These are phyloP conservation scores for Megalurothrips usitatus DNA, from an alignment of 2,888 invertebrate species.

Conservation along the genomic window DNA sequence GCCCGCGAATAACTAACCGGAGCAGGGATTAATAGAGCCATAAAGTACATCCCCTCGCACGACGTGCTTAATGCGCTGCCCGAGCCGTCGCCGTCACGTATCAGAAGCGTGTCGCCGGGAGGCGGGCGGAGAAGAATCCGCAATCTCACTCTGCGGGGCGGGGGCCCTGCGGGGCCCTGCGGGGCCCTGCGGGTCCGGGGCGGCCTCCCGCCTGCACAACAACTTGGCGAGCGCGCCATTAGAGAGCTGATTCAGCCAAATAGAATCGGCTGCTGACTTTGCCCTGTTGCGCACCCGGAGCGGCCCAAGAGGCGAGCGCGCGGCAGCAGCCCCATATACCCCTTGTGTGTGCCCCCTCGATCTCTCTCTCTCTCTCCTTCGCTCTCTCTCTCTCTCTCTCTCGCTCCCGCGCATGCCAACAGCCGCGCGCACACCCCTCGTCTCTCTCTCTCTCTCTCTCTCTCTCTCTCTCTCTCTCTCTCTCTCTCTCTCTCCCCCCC, in stretches of 20 bases:
- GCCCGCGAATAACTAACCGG: background rate
- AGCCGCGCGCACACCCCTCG: background rate
- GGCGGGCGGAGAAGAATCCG: background rate
- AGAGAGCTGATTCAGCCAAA: background rate
- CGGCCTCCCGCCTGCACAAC: background rate
- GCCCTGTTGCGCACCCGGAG: slow-evolving; percentile 3
- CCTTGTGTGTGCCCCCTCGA: background rate
- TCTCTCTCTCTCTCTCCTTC: background rate
- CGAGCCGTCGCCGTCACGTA: too few relatives aligned
- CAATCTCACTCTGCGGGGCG: background rate
- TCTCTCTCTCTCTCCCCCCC: background rate
- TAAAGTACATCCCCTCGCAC: background rate
- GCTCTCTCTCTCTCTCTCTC: background rate
- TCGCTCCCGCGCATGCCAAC: too few relatives aligned
- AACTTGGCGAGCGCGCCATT: slow-evolving; percentile 10
- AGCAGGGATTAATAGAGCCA: background rate
- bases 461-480: too few relatives aligned
- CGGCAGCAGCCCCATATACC: background rate
- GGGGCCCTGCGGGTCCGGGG: background rate
- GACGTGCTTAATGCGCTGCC: too few relatives aligned
- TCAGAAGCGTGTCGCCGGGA: too few relatives aligned
- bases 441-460: background rate
- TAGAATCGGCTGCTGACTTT: background rate
- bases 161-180: background rate
- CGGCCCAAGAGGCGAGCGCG: background rate